Percentiles rank a stretch among this genome's conserved stretches.
phyloP scores from a whole-genome alignment of 1,140 invertebrate genomes.

The Brachionus asplanchnoidis region DNA sequence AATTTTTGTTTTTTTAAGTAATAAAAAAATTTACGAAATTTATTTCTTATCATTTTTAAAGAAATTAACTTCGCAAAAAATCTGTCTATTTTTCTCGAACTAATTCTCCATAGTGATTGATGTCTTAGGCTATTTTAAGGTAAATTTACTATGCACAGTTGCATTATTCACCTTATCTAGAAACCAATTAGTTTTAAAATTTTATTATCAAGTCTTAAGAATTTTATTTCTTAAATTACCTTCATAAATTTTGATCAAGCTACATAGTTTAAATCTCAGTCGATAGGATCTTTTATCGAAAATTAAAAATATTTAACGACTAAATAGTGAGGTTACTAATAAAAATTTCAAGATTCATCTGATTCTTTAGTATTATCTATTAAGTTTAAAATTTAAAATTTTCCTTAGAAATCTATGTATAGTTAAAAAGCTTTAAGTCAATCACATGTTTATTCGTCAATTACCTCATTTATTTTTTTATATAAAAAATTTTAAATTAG shows the following conservation, averaged over 20 bases:
- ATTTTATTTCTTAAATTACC: background rate
- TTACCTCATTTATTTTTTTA: no score
- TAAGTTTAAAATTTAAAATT: background rate
- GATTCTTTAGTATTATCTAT: background rate
- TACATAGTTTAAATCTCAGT: background rate
- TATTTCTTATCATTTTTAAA: background rate
- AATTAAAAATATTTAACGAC: background rate
- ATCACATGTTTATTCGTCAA: no score
- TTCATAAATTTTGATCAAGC: background rate
- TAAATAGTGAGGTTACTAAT: background rate
- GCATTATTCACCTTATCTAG: background rate
- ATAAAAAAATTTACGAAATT: slow-evolving; percentile 21
- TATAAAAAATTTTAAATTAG: no score
- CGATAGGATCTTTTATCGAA: background rate
- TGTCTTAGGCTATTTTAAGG: background rate
- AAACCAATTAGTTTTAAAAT: background rate
- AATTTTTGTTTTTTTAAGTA: background rate
- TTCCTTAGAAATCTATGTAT: no score
- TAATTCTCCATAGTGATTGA: slow-evolving; percentile 25
- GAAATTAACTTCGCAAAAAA: background rate
- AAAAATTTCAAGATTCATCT: background rate
- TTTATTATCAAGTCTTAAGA: background rate
- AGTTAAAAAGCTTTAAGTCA: no score
- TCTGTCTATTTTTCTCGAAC: background rate
- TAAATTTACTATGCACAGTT: background rate